Percentiles rank a stretch among this genome's conserved stretches.
Evolutionary conservation across 2,113 vertebrate species (phyloP).

Genomic region (Rhegmatorhina hoffmannsi): DNA sequence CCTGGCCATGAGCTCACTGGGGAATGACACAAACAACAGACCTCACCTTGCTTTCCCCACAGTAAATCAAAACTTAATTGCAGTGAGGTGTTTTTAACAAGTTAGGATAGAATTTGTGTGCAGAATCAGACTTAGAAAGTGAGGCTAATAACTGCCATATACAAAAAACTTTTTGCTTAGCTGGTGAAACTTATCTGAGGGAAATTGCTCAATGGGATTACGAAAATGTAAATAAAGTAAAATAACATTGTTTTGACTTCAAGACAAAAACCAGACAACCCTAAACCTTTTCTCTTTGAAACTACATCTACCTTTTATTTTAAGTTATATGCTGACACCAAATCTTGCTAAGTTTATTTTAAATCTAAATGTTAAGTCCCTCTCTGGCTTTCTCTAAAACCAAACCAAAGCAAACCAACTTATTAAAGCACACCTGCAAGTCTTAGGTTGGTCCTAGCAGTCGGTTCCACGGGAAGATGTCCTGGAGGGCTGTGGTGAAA

Average conservation of each 20-base stretch:
- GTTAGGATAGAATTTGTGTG: background rate
- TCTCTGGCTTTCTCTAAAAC: background rate
- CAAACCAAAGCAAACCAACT: background rate
- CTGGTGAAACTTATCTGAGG: background rate
- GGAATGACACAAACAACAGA: background rate
- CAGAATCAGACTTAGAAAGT: background rate
- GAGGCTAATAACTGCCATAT: background rate
- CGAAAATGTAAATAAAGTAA: background rate
- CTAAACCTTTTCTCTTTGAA: background rate
- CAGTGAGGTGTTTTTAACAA: background rate
- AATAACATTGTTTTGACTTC: background rate
- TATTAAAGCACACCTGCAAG: background rate
- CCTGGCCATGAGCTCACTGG: background rate
- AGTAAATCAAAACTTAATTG: conserved; percentile 3
- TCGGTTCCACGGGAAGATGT: background rate
- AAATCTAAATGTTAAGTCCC: background rate
- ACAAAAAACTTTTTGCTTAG: background rate
- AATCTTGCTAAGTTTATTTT: background rate
- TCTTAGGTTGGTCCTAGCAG: background rate
- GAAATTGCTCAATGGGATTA: background rate
- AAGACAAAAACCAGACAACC: background rate
- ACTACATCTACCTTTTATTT: background rate
- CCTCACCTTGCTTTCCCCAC: background rate
- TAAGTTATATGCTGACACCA: background rate
- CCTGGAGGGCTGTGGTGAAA: background rate